A percentile compares a stretch with the other conserved stretches of the same genome.
Conservation (phyloP, 2,113 vertebrate genomes). For the Anas platyrhynchos region DNA sequence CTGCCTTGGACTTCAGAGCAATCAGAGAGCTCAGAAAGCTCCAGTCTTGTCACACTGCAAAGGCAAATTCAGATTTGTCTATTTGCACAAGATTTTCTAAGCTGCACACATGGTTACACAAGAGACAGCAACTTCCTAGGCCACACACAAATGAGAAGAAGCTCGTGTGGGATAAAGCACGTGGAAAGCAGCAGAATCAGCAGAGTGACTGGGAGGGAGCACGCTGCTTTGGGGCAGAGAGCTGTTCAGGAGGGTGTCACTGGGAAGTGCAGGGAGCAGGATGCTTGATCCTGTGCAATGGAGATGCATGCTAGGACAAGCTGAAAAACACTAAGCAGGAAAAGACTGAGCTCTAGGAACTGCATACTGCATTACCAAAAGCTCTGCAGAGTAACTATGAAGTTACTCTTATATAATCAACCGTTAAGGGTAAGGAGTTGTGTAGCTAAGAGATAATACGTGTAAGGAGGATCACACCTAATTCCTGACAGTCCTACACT, state of each 20-base stretch:
- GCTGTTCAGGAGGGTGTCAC: neutral
- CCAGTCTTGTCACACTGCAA: neutral
- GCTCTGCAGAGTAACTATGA: neutral
- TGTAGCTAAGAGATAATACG: constrained; percentile 25
- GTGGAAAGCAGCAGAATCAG: neutral
- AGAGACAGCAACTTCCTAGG: neutral
- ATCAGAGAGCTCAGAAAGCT: neutral
- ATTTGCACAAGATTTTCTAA: constrained; percentile 6
- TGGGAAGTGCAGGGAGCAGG: neutral
- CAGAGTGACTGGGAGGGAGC: neutral
- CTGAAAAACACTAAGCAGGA: neutral
- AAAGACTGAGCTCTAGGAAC: constrained; percentile 3
- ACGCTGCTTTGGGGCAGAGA: neutral
- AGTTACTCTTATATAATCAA: constrained; percentile 41
- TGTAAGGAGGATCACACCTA: constrained; percentile 35
- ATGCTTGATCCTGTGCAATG: neutral
- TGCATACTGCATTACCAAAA: neutral
- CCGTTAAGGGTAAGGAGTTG: neutral
- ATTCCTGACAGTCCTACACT: neutral
- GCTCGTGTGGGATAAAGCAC: neutral
- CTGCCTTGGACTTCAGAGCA: neutral
- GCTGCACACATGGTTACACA: neutral
- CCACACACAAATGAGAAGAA: neutral
- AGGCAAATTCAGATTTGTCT: neutral
- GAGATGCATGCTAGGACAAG: neutral